Evolutionary conservation across 2,797 vertebrate genomes (phyloP), one percentile per base, ranked within the genome.

Genomic region (Danio kyathit): DNA sequence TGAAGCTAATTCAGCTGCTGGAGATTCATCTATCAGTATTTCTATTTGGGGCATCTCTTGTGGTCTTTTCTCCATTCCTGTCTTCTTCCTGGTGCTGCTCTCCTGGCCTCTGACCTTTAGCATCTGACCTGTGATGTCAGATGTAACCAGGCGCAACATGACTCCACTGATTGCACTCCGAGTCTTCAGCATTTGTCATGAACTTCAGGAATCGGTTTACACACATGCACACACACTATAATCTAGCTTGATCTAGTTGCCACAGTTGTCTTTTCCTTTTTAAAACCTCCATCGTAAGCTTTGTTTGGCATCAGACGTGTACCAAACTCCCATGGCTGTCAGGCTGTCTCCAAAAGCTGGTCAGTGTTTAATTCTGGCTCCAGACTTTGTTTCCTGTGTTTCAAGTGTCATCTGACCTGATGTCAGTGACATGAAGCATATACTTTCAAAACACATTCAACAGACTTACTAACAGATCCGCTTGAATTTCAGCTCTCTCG

Each of bases 31-130:
- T 73, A 66, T 86, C 46, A 78, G 49, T 74, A 74, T 83, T 83
- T 75, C 78, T 84, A 85, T 73, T 78, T 76, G 75, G 17, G 41
- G 52, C n/a, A 48, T 83, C 67, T 73, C 63, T 70, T 56, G 56
- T 2, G 7, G 16, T 84, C 77, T 38, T 60, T 51, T 79, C 49
- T 79, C 64, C 79, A 46, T 71, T 79, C 52, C 60, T 69, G 11
- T 54, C 65, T 74, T 63, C 57, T 82, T 43, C 60, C 80, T 46
- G 82, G 65, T 80, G 44, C 16, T 72, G 64, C 54, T 54, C 66
- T 43, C 44, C 19, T 59, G 56, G 64, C 48, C 77, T 69, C 49
- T 83, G 49, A 40, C 49, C 76, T 84, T 80, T 79, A 67, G 77
- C 82, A 67, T 64, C 14, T 82, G 80, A 77, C 82, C 72, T 43